These are phyloP conservation scores for Sebastes goodei DNA, from an alignment of 2,797 vertebrate genomes.

Conservation along the genomic window DNA sequence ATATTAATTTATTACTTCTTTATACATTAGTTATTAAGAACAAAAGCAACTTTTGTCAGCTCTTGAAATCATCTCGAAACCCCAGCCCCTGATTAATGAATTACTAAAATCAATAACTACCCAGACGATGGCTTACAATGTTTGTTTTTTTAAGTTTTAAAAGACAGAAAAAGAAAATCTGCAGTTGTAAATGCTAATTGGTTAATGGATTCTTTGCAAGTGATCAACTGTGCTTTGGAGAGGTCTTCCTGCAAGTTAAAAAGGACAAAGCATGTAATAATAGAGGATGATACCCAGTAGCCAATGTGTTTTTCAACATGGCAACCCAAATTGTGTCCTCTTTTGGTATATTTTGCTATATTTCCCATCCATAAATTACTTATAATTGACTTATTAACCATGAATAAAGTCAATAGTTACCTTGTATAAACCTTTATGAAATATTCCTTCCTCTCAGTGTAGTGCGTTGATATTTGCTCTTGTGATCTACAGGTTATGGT, in stretches of 20 bases:
- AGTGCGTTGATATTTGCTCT: neutral
- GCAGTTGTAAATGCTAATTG: neutral
- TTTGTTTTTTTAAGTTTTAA: too few relatives aligned
- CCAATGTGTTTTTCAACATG: neutral
- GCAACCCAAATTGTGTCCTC: neutral
- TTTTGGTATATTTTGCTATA: neutral
- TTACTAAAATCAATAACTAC: neutral
- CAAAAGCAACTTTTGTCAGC: neutral
- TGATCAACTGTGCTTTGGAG: too few relatives aligned
- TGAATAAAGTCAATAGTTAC: neutral
- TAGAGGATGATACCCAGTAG: neutral
- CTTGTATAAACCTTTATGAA: neutral
- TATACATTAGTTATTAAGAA: neutral
- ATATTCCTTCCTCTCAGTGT: neutral
- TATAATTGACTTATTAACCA: neutral
- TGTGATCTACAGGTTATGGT: constrained; percentile 86
- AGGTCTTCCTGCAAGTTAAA: neutral
- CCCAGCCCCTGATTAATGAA: neutral
- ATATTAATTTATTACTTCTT: neutral
- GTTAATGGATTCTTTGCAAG: neutral
- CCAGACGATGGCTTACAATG: too few relatives aligned
- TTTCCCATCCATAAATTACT: neutral
- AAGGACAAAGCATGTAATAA: neutral
- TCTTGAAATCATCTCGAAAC: neutral
- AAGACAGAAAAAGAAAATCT: too few relatives aligned